Evolutionary conservation across 2,113 vertebrate species (phyloP).

Genomic region (Neopipo cinnamomea): DNA sequence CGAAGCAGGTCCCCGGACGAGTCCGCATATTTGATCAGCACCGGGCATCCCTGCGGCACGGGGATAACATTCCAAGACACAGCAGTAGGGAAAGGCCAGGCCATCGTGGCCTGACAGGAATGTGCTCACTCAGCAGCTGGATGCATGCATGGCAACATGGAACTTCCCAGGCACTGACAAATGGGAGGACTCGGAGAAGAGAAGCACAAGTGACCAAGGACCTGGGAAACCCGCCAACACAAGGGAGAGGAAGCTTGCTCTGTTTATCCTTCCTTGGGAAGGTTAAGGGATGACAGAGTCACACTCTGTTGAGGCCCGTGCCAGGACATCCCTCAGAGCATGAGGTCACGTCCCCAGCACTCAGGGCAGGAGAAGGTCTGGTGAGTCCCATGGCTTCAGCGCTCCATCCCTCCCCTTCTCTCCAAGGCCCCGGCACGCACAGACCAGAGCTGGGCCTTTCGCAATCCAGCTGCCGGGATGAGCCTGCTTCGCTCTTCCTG

Average conservation of each 20-base stretch:
- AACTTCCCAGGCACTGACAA: background rate
- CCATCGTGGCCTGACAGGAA: fast-evolving
- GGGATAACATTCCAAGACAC: background rate
- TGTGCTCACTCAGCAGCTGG: background rate
- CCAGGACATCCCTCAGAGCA: background rate
- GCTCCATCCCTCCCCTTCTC: background rate
- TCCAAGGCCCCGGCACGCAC: background rate
- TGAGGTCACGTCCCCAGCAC: background rate
- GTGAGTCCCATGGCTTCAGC: slow-evolving; percentile 5
- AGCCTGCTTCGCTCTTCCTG: background rate
- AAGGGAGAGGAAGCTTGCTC: slow-evolving; percentile 24
- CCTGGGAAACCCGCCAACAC: slow-evolving; percentile 29
- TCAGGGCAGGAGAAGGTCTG: background rate
- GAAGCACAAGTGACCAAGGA: background rate
- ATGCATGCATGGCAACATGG: fast-evolving
- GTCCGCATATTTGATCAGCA: fast-evolving
- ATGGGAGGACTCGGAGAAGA: background rate
- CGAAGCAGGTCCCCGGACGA: fast-evolving
- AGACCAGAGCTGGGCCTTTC: background rate
- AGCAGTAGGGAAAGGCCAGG: background rate
- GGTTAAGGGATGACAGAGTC: background rate
- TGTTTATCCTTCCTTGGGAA: slow-evolving; percentile 43
- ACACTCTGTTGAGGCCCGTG: background rate
- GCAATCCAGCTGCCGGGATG: background rate
- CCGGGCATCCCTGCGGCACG: fast-evolving